These are phyloP conservation scores for Philonicus albiceps DNA, from an alignment of 2,888 invertebrate genomes.

Conservation along the genomic window DNA sequence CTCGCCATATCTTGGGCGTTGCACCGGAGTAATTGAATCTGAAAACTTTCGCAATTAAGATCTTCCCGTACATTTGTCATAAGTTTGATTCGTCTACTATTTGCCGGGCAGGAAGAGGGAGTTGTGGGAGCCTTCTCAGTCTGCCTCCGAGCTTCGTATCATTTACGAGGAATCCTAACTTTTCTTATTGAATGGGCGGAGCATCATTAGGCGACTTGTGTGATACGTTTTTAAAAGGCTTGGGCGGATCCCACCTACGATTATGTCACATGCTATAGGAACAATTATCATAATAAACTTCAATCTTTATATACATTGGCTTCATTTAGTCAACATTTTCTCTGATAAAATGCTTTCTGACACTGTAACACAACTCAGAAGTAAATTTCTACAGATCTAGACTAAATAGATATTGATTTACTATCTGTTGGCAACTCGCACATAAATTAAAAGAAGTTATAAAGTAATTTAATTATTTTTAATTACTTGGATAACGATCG, in stretches of 20 bases:
- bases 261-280: background rate
- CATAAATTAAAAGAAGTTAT: too few species aligned
- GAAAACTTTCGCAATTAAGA: constrained; percentile 18
- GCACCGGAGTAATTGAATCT: background rate
- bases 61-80: background rate
- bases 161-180: background rate
- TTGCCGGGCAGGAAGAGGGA: background rate
- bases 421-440: background rate
- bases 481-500: too few species aligned
- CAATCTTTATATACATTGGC: background rate
- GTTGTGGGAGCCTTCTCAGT: too few species aligned
- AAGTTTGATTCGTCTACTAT: background rate
- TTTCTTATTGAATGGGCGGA: background rate
- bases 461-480: too few species aligned
- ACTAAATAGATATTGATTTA: background rate
- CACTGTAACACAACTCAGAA: background rate
- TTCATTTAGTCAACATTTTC: background rate
- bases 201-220: background rate
- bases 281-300: background rate
- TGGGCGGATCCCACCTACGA: background rate
- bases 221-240: background rate
- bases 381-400: too few species aligned
- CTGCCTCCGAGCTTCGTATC: background rate
- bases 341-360: background rate
- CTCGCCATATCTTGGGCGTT: background rate